Percentiles rank a stretch among this genome's conserved stretches.
Evolutionary conservation across 2,113 vertebrate genomes (phyloP).

Genomic region (Boleophthalmus pectinirostris): DNA sequence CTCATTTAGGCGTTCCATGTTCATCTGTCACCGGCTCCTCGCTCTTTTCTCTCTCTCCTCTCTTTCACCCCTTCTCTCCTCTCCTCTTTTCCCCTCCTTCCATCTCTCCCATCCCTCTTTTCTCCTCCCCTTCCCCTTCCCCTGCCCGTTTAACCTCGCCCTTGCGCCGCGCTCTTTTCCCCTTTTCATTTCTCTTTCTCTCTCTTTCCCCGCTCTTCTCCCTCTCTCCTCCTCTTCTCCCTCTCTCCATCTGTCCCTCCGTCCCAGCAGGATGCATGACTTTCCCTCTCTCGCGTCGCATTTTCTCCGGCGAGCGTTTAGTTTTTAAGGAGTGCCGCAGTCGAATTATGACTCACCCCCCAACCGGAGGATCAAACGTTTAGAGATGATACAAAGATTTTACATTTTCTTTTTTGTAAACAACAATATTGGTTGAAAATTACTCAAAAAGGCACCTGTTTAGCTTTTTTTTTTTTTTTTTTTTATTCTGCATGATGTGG

Average conservation of each 20-base stretch:
- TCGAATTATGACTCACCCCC: background rate
- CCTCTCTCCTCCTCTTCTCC: background rate
- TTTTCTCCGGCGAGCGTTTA: background rate
- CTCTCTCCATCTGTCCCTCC: background rate
- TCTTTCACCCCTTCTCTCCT: background rate
- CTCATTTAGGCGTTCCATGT: slow-evolving; percentile 47
- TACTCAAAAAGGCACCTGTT: no score
- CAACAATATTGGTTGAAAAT: no score
- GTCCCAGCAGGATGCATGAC: background rate
- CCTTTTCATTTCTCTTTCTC: background rate
- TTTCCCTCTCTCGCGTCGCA: background rate
- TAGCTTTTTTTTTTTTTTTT: no score
- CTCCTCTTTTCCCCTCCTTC: background rate
- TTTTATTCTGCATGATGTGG: no score
- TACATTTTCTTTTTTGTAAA: no score
- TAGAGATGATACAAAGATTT: no score
- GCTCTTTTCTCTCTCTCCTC: background rate
- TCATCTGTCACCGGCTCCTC: slow-evolving; percentile 39
- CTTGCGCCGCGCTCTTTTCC: background rate
- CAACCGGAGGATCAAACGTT: background rate
- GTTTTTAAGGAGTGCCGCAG: background rate
- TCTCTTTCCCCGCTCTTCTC: background rate
- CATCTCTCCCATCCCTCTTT: background rate
- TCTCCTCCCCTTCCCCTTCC: background rate
- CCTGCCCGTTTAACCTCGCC: background rate